These are phyloP conservation scores for Sylvietta virens DNA, from an alignment of 2,113 vertebrate genomes.

Conservation along the genomic window DNA sequence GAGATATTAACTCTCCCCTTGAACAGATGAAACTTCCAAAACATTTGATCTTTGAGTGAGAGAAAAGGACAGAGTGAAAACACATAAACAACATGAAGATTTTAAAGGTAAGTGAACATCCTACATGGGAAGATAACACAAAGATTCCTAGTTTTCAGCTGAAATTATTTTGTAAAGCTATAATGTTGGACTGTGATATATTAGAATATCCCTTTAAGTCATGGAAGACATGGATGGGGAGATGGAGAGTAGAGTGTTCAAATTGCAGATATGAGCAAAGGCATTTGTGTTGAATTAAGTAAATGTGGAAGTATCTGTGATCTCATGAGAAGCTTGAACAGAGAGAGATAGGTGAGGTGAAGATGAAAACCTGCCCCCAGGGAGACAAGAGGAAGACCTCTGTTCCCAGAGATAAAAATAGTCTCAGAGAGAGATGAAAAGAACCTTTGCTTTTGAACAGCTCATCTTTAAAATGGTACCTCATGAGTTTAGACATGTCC, in stretches of 20 bases:
- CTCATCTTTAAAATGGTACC: neutral
- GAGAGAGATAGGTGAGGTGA: neutral
- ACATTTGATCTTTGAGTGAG: neutral
- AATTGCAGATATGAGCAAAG: neutral
- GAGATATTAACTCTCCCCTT: neutral
- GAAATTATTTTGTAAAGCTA: neutral
- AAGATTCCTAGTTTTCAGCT: neutral
- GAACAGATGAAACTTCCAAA: neutral
- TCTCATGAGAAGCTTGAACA: neutral
- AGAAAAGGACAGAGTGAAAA: neutral
- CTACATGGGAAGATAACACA: neutral
- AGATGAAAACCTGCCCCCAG: neutral
- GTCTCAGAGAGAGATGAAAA: neutral
- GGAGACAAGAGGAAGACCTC: neutral
- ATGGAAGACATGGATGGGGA: neutral
- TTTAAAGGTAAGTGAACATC: neutral
- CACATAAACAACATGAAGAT: neutral
- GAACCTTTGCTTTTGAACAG: neutral
- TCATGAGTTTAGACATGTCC: neutral
- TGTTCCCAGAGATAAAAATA: neutral
- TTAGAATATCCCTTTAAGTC: neutral
- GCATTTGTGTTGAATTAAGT: neutral
- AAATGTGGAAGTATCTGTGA: neutral
- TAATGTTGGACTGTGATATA: neutral
- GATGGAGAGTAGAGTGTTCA: neutral